Evolutionary conservation across 2,888 invertebrate genomes (phyloP).

Genomic region (Watsonalla binaria): DNA sequence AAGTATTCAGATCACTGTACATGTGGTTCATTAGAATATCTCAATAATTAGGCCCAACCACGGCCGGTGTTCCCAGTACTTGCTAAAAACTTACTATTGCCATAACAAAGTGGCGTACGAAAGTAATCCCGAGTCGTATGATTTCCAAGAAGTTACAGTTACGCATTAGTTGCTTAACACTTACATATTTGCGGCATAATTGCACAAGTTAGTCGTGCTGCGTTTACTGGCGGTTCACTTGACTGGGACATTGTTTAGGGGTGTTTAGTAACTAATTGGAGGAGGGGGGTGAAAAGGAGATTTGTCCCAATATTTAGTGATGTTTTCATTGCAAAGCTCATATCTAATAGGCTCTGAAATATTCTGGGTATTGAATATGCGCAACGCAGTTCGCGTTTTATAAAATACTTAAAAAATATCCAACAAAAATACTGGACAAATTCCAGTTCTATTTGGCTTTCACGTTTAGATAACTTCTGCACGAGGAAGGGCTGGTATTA

Average conservation of each 20-base stretch:
- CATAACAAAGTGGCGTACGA: constrained; percentile 10
- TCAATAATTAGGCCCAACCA: neutral
- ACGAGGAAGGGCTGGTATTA: too few relatives aligned
- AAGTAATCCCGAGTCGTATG: constrained; percentile 25
- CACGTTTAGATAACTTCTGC: too few relatives aligned
- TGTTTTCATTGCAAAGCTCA: too few relatives aligned
- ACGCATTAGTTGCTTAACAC: constrained; percentile 34
- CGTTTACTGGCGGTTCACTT: constrained; percentile 18
- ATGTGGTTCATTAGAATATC: neutral
- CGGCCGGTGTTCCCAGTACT: neutral
- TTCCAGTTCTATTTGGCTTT: too few relatives aligned
- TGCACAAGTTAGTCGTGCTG: constrained; percentile 31
- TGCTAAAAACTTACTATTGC: constrained; percentile 2
- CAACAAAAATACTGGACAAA: too few relatives aligned
- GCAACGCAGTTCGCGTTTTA: too few relatives aligned
- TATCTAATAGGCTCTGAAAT: too few relatives aligned
- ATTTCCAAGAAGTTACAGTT: constrained; percentile 27
- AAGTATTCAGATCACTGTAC: neutral
- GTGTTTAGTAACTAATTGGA: neutral
- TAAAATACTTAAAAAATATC: too few relatives aligned
- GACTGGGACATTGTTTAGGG: constrained; percentile 10
- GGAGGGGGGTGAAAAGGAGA: too few relatives aligned
- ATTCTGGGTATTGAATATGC: too few relatives aligned
- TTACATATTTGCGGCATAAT: constrained; percentile 32
- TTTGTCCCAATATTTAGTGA: too few relatives aligned